These are phyloP conservation scores for Anoplopoma fimbria DNA, from an alignment of 2,113 vertebrate species.

Conservation along the genomic window DNA sequence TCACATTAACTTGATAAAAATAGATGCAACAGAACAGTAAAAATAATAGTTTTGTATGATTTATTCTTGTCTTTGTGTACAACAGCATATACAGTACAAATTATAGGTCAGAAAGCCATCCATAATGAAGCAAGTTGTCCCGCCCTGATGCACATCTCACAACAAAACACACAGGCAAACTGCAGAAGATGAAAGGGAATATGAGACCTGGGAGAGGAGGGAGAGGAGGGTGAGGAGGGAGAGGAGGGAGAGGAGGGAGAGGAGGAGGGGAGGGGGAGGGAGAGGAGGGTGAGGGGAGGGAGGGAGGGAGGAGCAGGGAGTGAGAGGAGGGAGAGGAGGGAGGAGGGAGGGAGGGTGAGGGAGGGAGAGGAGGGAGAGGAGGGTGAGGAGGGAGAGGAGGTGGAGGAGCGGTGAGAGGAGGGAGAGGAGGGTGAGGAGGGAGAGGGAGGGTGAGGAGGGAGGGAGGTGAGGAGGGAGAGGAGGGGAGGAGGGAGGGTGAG, in stretches of 20 bases:
- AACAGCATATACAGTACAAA: background rate
- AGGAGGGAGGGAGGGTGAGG: too few relatives aligned
- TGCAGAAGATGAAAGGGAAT: conserved; percentile 27
- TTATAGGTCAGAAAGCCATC: background rate
- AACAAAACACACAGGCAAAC: background rate
- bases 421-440: conserved; percentile 8
- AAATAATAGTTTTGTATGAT: background rate
- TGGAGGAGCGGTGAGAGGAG: conserved; percentile 26
- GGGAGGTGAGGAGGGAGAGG: conserved; percentile 11
- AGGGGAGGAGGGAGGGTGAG: background rate
- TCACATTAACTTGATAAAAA: background rate
- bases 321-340: conserved; percentile 17
- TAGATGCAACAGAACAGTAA: background rate
- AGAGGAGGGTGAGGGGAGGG: conserved; percentile 11
- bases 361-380: conserved; percentile 12
- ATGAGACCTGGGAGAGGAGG: conserved; percentile 33
- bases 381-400: conserved; percentile 9
- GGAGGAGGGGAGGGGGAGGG: conserved; percentile 14
- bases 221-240: conserved; percentile 3
- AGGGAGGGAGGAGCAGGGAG: conserved; percentile 5
- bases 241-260: conserved; percentile 4
- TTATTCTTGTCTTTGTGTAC: background rate
- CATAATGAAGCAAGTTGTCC: background rate
- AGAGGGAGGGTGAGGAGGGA: conserved; percentile 28
- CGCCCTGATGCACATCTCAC: background rate